Conservation (phyloP, 2,113 vertebrate species). For the Osmerus mordax region DNA sequence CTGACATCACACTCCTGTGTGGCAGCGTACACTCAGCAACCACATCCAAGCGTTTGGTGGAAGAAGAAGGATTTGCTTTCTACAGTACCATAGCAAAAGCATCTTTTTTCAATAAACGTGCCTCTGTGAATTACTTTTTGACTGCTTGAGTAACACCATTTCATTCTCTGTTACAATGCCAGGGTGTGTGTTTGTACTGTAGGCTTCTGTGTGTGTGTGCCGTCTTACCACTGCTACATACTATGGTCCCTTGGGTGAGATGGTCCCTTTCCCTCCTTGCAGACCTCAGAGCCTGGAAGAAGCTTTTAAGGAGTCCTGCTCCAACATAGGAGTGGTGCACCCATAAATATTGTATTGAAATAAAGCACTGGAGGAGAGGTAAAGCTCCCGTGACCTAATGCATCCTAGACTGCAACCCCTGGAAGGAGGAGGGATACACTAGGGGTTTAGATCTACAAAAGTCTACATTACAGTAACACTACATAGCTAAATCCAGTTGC, state of each 20-base stretch:
- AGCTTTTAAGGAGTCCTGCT: conserved; percentile 57
- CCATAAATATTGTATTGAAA: conserved; percentile 70
- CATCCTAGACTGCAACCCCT: conserved; percentile 38
- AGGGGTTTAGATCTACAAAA: conserved; percentile 51
- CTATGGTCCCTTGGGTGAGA: neutral
- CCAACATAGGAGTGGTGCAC: conserved; percentile 21
- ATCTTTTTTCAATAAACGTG: neutral
- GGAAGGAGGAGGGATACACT: conserved; percentile 15
- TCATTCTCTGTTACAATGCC: neutral
- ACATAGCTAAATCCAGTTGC: too few species aligned
- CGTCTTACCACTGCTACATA: neutral
- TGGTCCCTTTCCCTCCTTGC: conserved; percentile 24
- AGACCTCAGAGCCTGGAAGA: conserved; percentile 28
- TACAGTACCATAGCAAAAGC: too few species aligned
- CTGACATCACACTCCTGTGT: too few species aligned
- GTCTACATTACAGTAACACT: neutral
- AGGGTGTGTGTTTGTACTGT: neutral
- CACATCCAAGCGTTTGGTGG: too few species aligned
- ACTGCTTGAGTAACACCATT: too few species aligned
- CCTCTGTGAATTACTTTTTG: neutral
- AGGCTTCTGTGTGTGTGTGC: neutral
- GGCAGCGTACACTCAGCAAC: neutral
- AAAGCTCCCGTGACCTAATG: conserved; percentile 45
- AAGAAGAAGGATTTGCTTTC: too few species aligned
- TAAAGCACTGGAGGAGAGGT: conserved; percentile 51